Base-by-base conservation (phyloP, 2,888 invertebrate species). In the Gnatocerus cornutus region DNA sequence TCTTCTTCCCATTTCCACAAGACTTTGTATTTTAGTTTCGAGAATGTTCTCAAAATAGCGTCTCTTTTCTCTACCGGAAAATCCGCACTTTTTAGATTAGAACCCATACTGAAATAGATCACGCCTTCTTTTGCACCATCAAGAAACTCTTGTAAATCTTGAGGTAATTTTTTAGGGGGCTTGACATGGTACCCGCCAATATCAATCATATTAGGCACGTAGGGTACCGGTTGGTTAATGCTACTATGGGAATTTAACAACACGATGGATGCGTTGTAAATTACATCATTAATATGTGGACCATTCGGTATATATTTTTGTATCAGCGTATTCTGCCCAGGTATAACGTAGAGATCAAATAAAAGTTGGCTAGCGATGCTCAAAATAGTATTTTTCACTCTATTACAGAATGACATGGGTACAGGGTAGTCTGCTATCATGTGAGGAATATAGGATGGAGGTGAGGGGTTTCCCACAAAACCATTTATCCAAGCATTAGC, bases 191-290 rank as follows among this genome's bases (percentile, higher is more conserved):
- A 76, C 30, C 90, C 89, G 7, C 89, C 90, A 45, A 90, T 84
- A 77, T 89, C 88, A 1, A 89, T 80, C 64, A 88, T 83, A 74
- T 88, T 88, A 0, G 88, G 88, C 1, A 87, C 83, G 43, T 87
- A 83, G 0, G 89, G 87, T 3, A 82, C 78, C 0, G 88, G 83
- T 5, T 82, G 75, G 37, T 87, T 85, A 64, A 86, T 85, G 76
- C 86, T 87, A 43, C 85, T 86, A 76, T 90, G 89, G 0, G 83
- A 82, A 66, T 82, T 82, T 3, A 80, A 30, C n/a, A 83, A 68
- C 16, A 81, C 71, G 45, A 83, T 64, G 14, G 79, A 78, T 0
- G 75, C 72, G 59, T 79, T 79, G 63, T 77, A 74, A 27, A 79
- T 67, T 3, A 81, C 9, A 2, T 80, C 77, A 4, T 73, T 29